Conservation (phyloP, 1,140 invertebrate genomes). For the Neomicropteryx cornuta region DNA sequence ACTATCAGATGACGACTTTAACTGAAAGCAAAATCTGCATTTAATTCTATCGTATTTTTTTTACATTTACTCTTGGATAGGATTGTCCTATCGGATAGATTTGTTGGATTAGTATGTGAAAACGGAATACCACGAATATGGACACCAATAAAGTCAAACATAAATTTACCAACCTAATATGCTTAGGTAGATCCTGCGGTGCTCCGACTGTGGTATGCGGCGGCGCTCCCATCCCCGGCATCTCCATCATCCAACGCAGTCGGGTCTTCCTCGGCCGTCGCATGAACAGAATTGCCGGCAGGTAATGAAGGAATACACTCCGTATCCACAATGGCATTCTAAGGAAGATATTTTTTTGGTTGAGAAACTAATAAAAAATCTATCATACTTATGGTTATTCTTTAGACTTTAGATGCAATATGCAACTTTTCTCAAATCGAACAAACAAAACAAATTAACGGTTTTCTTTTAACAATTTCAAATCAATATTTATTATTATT, state of each 20-base stretch:
- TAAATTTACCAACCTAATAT: constrained; percentile 44
- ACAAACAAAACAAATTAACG: neutral
- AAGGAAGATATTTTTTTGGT: constrained; percentile 9
- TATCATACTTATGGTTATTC: neutral
- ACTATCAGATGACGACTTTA: no score
- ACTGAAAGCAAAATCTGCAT: no score
- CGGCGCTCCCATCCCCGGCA: constrained; percentile 74
- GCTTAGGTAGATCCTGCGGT: constrained; percentile 68
- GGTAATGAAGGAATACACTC: constrained; percentile 85
- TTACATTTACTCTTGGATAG: no score
- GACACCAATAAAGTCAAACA: neutral
- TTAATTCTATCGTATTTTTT: no score
- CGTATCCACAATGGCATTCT: constrained; percentile 93
- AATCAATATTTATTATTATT: neutral
- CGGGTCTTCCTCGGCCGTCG: constrained; percentile 84
- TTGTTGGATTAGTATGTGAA: no score
- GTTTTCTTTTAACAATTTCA: neutral
- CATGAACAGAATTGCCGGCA: constrained; percentile 81
- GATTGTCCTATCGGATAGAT: no score
- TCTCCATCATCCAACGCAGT: constrained; percentile 94
- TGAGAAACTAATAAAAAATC: neutral
- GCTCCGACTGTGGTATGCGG: constrained; percentile 66
- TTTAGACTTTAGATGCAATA: neutral
- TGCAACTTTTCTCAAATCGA: neutral
- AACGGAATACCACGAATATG: no score